Conservation (phyloP, 2,113 vertebrate genomes). For the Ceuthmochares aereus region DNA sequence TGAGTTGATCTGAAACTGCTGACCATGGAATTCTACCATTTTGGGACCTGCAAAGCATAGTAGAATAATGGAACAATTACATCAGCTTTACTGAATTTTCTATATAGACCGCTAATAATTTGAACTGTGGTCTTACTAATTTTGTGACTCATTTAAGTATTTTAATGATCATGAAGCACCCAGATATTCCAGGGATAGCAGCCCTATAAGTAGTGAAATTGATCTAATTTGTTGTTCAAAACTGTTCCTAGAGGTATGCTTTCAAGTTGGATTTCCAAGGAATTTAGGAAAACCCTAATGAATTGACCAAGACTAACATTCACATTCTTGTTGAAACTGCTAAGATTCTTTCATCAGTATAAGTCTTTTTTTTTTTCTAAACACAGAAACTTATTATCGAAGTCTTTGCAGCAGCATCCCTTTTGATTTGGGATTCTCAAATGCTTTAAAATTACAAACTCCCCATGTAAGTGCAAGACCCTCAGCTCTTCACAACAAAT, state of each 20-base stretch:
- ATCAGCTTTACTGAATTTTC: neutral
- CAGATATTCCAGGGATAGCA: neutral
- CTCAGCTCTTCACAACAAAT: neutral
- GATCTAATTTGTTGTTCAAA: neutral
- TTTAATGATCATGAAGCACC: neutral
- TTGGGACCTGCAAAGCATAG: conserved; percentile 82
- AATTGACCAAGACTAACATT: neutral
- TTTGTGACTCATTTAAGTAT: neutral
- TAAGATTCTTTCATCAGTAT: neutral
- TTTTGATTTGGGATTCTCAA: neutral
- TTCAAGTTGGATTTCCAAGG: neutral
- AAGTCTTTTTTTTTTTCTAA: neutral
- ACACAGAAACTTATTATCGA: neutral
- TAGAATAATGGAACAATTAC: neutral
- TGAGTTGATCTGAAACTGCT: conserved; percentile 86
- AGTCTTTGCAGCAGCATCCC: neutral
- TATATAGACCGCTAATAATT: neutral
- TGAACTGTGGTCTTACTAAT: neutral
- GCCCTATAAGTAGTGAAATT: neutral
- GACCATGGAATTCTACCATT: conserved; percentile 83
- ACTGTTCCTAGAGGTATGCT: neutral
- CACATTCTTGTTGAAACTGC: neutral
- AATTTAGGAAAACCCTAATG: neutral
- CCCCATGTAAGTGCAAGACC: neutral
- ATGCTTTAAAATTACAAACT: neutral